Conservation (phyloP, 1,140 invertebrate species). For the Nephotettix cincticeps region DNA sequence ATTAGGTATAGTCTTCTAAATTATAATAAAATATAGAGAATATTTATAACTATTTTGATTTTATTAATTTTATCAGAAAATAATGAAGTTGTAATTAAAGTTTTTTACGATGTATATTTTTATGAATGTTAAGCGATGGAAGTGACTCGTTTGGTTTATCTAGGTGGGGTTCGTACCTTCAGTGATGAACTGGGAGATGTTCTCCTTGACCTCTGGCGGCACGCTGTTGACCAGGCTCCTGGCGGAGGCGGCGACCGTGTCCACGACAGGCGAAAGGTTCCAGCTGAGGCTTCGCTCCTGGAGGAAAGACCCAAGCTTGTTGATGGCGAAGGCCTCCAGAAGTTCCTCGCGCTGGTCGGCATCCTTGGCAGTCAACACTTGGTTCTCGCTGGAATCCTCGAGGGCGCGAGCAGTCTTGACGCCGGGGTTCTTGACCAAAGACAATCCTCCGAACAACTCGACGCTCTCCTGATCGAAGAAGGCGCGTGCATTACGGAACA, state of each 20-base stretch:
- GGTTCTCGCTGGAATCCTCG: conserved; percentile 50
- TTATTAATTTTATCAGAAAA: too few species aligned
- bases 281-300: conserved; percentile 55
- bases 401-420: conserved; percentile 22
- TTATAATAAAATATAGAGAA: too few species aligned
- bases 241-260: conserved; percentile 52
- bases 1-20: too few species aligned
- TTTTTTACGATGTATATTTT: too few species aligned
- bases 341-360: conserved; percentile 56
- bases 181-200: conserved; percentile 55
- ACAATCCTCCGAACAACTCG: conserved; percentile 57
- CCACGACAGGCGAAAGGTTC: conserved; percentile 53
- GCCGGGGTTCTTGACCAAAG: conserved; percentile 51
- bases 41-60: too few species aligned
- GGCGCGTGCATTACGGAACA: conserved; percentile 59
- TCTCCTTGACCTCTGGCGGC: conserved; percentile 52
- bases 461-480: conserved; percentile 60
- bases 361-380: conserved; percentile 51
- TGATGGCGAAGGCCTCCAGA: conserved; percentile 59
- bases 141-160: too few species aligned
- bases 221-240: conserved; percentile 52
- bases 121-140: too few species aligned
- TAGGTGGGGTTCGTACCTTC: conserved; percentile 60
- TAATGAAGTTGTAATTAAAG: too few species aligned
- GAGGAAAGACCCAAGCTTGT: conserved; percentile 56